These are phyloP conservation scores for Leptoclinus maculatus DNA, from an alignment of 2,797 vertebrate genomes.

Conservation along the genomic window DNA sequence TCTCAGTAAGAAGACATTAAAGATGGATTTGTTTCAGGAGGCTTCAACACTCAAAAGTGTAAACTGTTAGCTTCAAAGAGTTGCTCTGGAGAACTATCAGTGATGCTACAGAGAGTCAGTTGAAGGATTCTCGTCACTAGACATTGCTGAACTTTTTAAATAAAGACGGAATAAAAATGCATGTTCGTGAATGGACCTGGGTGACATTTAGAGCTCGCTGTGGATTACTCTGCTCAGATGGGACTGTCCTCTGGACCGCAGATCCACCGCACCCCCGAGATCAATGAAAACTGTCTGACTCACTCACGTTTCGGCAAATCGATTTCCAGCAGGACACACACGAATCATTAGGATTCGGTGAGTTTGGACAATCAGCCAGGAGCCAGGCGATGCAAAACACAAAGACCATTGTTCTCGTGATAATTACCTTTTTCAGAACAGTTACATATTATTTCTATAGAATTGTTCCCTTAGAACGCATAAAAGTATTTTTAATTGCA, in stretches of 20 bases:
- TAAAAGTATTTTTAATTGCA: not conserved
- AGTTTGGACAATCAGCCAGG: constrained; percentile 13
- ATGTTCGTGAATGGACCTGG: constrained; percentile 4
- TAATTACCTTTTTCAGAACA: constrained; percentile 16
- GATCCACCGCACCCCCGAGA: constrained; percentile 9
- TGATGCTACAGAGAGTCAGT: not conserved
- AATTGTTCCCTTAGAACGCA: not conserved
- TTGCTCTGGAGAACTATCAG: not conserved
- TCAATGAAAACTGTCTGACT: constrained; percentile 31
- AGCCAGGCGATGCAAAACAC: not conserved
- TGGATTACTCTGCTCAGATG: constrained; percentile 17
- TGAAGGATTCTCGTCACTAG: not conserved
- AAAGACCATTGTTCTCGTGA: not conserved
- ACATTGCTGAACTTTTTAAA: not conserved
- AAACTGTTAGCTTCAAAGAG: not conserved
- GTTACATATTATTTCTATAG: not conserved
- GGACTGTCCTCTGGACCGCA: constrained; percentile 5
- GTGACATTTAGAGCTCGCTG: constrained; percentile 46
- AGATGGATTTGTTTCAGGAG: not conserved
- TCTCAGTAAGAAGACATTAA: not conserved
- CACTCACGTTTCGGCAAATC: constrained; percentile 16
- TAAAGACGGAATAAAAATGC: not conserved
- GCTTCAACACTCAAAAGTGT: too few species aligned
- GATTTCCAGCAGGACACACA: constrained; percentile 26
- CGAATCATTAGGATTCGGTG: not conserved